Evolutionary conservation across 2,113 vertebrate species (phyloP), one percentile per base, ranked within the genome.

Genomic region (Drymodes brunneopygia): DNA sequence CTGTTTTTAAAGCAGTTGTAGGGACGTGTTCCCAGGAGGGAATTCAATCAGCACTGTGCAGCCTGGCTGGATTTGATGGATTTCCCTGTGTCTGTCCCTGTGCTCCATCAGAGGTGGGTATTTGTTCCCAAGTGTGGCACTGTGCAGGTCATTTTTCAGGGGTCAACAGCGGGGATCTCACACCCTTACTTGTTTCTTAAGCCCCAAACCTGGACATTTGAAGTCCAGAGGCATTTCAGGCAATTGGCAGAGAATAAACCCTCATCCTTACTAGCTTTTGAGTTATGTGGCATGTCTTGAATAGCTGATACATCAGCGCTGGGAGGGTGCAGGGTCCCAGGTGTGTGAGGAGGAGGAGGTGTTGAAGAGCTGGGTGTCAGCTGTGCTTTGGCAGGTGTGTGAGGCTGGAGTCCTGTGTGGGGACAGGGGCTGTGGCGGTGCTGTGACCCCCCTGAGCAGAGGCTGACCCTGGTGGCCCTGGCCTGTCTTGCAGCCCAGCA

Each of bases 401-500:
- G 3, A 15, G 14, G 42, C 42, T 42, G 40, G n/a, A n/a, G n/a
- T n/a, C n/a, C n/a, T 1, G 1, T 13, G 3, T 0, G 3, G 23
- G 6, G 3, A 1, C 6, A 3, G 21, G 70, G 35, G 36, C 61
- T 44, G 35, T 45, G 7, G 0, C 1, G 20, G 10, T 8, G 54
- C 58, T 8, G 7, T 0, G 9, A 7, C 6, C 45, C 25, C 3
- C 51, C 3, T 18, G n/a, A 1, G 51, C 70, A 85, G 24, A 48
- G 20, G 10, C 69, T 79, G 45, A 92, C 73, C 29, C 62, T 20
- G 45, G 50, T 2, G 2, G 44, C 45, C 29, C 12, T 7, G 0
- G 13, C 62, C 22, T 97, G 29, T 87, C 8, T 97, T 97, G n/a
- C 97, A 98, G 98, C 94, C 7, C 98, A 96, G 71, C 98, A 98